Base-by-base conservation (phyloP, 2,888 invertebrate species). In the Bembecia ichneumoniformis region DNA sequence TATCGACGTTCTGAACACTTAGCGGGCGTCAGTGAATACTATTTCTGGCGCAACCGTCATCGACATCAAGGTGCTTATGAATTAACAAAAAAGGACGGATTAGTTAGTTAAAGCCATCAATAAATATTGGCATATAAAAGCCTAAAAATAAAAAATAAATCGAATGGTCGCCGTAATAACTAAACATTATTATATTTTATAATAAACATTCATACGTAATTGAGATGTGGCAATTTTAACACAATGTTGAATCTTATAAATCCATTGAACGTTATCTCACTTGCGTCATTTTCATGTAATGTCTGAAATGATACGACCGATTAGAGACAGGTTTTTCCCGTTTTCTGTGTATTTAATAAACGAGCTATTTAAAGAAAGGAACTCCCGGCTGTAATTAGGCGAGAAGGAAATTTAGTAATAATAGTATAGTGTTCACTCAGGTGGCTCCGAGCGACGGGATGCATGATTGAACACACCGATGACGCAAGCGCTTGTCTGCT, bases 41-140 rank as follows among this genome's bases (percentile, higher is more conserved):
- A 82, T 82, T 82, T 78, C 69, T 73, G 74, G 74, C 68, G 50
- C 63, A 51, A 51, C 57, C 78, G 77, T 78, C 77, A 77, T 69
- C 62, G 52, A 55, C 59, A 60, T 67, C 68, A 66, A 73, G 69
- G 72, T 73, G 71, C 60, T 69, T 63, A 64, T 66, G 64, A 70
- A 68, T 69, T 66, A 65, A 66, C 66, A 60, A 66, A 63, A 68
- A 69, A 66, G 60, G 62, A 62, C 65, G 59, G 57, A 54, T 47
- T 58, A 49, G 47, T 52, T 54, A 48, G n/a, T n/a, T 46, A 51
- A 58, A 28, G 28, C 28, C 28, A 28, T 28, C 28, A 28, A 28
- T 28, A 28, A 28, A 28, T 28, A 28, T 28, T 28, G 28, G 28
- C 28, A 28, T 9, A 28, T 9, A 28, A 28, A 28, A 28, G 5